phyloP scores from a whole-genome alignment of 2,113 vertebrate genomes.

The Pygoscelis adeliae region DNA sequence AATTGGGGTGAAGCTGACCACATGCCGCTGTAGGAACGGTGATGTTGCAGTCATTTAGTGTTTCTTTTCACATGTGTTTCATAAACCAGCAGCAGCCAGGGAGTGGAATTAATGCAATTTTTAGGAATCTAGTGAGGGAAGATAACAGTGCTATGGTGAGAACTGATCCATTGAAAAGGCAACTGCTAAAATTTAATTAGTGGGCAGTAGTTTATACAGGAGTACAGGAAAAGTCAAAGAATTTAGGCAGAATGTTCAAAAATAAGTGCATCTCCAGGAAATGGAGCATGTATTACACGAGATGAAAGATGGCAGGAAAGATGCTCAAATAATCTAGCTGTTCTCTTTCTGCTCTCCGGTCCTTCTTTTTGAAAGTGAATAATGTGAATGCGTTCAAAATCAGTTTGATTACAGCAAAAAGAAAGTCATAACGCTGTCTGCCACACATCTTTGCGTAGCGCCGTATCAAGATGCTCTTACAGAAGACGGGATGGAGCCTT shows the following conservation, averaged over 20 bases:
- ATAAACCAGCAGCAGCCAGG: neutral
- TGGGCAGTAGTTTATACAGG: neutral
- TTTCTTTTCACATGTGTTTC: neutral
- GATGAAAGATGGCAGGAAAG: neutral
- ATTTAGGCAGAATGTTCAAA: neutral
- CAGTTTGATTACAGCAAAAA: neutral
- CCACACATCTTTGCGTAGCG: neutral
- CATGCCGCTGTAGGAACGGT: accelerated
- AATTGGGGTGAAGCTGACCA: neutral
- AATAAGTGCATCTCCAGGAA: neutral
- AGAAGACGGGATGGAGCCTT: neutral
- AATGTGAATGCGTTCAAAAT: neutral
- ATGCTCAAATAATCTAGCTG: neutral
- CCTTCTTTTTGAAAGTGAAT: neutral
- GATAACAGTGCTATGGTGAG: neutral
- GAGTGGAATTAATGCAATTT: neutral
- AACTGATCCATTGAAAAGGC: neutral
- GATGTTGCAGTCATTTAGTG: neutral
- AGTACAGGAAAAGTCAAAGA: neutral
- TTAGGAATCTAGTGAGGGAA: neutral
- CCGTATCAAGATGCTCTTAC: neutral
- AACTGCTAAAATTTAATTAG: neutral
- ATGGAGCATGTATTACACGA: accelerated
- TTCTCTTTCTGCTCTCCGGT: neutral
- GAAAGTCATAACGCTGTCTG: no score